Evolutionary conservation across 2,797 vertebrate genomes (phyloP).

Genomic region (Furcifer pardalis): DNA sequence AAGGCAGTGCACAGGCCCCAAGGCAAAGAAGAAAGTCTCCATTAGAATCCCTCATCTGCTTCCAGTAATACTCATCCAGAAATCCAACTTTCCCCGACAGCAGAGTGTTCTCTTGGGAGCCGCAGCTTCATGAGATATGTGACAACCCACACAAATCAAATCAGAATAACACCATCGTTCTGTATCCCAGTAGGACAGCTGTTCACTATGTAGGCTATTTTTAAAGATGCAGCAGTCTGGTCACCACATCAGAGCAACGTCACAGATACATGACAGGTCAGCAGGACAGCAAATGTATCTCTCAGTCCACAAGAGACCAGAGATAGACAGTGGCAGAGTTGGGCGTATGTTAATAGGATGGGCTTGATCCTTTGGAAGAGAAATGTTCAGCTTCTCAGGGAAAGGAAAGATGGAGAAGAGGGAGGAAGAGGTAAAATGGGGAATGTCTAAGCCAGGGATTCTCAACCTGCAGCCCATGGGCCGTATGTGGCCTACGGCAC

Average conservation of each 20-base stretch:
- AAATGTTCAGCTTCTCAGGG: too few relatives aligned
- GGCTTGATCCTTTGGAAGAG: too few relatives aligned
- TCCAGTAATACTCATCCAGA: not conserved
- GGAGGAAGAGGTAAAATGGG: not conserved
- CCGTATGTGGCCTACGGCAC: too few relatives aligned
- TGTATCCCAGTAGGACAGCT: not conserved
- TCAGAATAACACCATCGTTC: not conserved
- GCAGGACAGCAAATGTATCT: not conserved
- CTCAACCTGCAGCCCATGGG: too few relatives aligned
- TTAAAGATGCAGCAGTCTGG: not conserved
- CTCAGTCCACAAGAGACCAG: too few relatives aligned
- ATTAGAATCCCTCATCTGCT: not conserved
- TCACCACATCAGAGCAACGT: not conserved
- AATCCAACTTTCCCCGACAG: not conserved
- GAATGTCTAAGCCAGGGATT: too few relatives aligned
- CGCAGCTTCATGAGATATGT: not conserved
- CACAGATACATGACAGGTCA: not conserved
- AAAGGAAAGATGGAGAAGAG: too few relatives aligned
- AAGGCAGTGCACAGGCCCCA: not conserved
- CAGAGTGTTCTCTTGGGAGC: not conserved
- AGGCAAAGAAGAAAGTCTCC: conserved; percentile 1
- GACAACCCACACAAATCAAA: not conserved
- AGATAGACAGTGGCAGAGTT: not conserved
- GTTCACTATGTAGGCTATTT: not conserved
- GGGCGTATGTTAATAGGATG: not conserved